phyloP scores from a whole-genome alignment of 2,888 invertebrate species.

The Argynnis bischoffii region DNA sequence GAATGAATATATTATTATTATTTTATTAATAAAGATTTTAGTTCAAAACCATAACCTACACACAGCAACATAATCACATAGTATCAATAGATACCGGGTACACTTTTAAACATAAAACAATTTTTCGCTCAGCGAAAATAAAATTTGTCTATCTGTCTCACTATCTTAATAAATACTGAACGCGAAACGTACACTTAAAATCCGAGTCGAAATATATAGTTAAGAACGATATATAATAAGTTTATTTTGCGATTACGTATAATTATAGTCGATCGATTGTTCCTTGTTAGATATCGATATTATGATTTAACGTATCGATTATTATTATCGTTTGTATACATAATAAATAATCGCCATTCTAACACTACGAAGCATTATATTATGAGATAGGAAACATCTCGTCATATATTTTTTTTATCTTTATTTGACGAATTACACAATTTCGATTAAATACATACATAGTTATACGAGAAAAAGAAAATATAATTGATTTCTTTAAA shows the following conservation, averaged over 20 bases:
- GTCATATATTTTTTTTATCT: not conserved
- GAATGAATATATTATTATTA: constrained; percentile 10
- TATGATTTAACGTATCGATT: constrained; percentile 6
- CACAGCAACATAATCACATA: constrained; percentile 79
- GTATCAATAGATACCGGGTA: constrained; percentile 66
- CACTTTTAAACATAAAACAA: constrained; percentile 53
- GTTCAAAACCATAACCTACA: constrained; percentile 48
- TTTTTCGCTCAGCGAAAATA: constrained; percentile 71
- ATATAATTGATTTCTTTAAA: not conserved
- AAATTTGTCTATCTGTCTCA: constrained; percentile 55
- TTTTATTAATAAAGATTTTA: constrained; percentile 29
- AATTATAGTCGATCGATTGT: too few species aligned
- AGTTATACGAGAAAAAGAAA: too few species aligned
- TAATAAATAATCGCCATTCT: constrained; percentile 1
- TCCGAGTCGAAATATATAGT: constrained; percentile 39
- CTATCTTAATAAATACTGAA: constrained; percentile 56
- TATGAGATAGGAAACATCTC: constrained; percentile 6
- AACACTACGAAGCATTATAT: constrained; percentile 6
- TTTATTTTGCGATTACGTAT: not conserved
- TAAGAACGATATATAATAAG: constrained; percentile 3
- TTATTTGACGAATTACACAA: not conserved
- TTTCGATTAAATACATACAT: not conserved
- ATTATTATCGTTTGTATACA: too few species aligned
- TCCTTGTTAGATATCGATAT: not conserved
- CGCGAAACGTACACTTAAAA: constrained; percentile 41